A percentile compares a stretch with the other conserved stretches of the same genome.
These are phyloP conservation scores for Umimayanthus kanabou DNA, from an alignment of 92 coral and sea anemone genomes.

Conservation along the genomic window DNA sequence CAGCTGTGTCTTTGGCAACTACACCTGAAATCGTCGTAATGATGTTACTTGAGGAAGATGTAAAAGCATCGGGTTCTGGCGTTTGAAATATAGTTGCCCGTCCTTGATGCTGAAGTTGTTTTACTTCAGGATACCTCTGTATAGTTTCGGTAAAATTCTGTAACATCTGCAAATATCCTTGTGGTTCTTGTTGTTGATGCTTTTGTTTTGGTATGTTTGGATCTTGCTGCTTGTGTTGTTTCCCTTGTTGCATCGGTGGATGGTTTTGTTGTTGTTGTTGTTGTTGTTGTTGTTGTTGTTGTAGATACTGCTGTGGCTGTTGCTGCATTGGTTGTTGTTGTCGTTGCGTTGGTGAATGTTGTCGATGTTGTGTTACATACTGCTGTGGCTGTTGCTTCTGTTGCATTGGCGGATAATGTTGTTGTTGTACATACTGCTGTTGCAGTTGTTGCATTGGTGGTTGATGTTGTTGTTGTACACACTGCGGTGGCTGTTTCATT, in stretches of 20 bases:
- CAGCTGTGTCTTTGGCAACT: not conserved
- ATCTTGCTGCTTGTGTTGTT: not conserved
- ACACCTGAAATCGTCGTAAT: not conserved
- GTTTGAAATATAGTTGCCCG: not conserved
- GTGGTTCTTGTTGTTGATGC: not conserved
- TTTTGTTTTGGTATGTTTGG: not conserved
- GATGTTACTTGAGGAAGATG: not conserved
- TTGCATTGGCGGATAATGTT: not conserved
- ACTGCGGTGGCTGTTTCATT: not conserved
- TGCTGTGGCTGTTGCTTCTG: not conserved
- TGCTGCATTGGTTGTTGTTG: not conserved
- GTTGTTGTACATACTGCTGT: not conserved
- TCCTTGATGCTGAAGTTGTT: not conserved
- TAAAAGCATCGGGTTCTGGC: not conserved
- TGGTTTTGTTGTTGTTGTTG: not conserved
- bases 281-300: not conserved
- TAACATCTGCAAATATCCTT: not conserved
- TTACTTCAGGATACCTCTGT: not conserved
- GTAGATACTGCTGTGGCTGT: not conserved
- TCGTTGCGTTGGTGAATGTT: not conserved
- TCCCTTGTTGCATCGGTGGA: not conserved
- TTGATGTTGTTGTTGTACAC: not conserved
- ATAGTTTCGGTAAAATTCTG: not conserved
- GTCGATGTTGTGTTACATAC: no score
- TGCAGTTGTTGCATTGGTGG: not conserved